These are phyloP conservation scores for Phaethon lepturus DNA, from an alignment of 2,113 vertebrate genomes.

Conservation along the genomic window DNA sequence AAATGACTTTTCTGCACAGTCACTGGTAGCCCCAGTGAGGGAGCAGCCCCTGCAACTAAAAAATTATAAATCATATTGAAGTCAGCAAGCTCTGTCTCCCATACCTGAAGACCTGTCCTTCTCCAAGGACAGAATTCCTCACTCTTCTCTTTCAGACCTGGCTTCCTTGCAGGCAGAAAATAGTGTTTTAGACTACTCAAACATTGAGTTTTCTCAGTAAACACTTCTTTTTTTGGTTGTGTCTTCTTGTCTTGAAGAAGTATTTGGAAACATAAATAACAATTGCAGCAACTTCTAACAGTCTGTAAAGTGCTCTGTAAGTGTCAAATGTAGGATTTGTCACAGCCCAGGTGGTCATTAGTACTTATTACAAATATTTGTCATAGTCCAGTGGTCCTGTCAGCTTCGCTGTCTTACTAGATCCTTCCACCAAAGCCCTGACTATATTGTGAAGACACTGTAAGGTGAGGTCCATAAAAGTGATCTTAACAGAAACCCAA, in stretches of 20 bases:
- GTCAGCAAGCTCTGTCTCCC: not conserved
- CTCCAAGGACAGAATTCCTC: not conserved
- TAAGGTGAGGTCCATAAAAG: not conserved
- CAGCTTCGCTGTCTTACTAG: not conserved
- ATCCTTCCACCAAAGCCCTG: not conserved
- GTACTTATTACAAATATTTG: not conserved
- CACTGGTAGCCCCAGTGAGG: not conserved
- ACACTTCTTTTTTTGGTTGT: accelerated
- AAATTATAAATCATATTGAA: not conserved
- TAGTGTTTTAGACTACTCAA: not conserved
- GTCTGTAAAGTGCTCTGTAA: not conserved
- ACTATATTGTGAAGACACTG: not conserved
- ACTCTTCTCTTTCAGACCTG: not conserved
- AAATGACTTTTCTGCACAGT: not conserved
- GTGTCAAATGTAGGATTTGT: not conserved
- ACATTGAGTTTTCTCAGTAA: not conserved
- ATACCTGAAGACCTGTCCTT: not conserved
- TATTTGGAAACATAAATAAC: not conserved
- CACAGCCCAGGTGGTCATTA: not conserved
- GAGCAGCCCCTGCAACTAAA: not conserved
- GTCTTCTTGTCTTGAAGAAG: not conserved
- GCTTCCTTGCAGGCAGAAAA: not conserved
- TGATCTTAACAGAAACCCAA: not conserved
- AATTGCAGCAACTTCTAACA: not conserved
- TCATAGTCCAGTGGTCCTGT: not conserved